A percentile compares a stretch with the other conserved stretches of the same genome.
phyloP scores from a whole-genome alignment of 2,113 vertebrate genomes.

The Burhinus oedicnemus region DNA sequence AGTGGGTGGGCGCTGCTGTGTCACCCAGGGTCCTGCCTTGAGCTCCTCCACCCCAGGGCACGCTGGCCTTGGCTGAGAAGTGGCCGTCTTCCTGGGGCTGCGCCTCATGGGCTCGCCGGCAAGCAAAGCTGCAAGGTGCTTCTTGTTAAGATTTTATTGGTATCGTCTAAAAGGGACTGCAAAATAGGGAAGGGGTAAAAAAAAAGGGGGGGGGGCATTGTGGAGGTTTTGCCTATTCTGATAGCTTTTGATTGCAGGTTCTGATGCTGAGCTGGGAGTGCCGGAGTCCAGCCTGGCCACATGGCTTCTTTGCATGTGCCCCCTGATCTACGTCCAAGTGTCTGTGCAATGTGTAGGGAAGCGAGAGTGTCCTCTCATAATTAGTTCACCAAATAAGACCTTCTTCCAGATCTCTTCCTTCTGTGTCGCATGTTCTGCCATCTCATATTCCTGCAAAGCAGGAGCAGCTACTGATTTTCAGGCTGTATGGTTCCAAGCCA shows the following conservation, averaged over 20 bases:
- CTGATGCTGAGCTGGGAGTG: background rate
- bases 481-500: background rate
- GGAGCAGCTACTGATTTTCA: background rate
- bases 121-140: background rate
- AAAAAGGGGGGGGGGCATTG: rapidly evolving
- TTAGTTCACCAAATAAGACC: background rate
- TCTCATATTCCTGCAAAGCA: background rate
- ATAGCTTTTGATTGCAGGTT: background rate
- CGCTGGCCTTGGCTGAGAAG: background rate
- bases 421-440: rapidly evolving
- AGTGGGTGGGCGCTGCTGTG: background rate
- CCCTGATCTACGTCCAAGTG: background rate
- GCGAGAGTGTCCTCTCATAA: background rate
- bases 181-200: background rate
- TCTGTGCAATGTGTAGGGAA: background rate
- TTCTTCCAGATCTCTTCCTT: background rate
- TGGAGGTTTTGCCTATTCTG: background rate
- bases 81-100: rapidly evolving
- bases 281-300: background rate
- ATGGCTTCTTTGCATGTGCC: background rate
- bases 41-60: background rate
- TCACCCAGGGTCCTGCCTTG: rapidly evolving
- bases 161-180: background rate
- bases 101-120: rapidly evolving
- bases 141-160: background rate